Percentiles rank a stretch among this genome's conserved stretches.
phyloP scores from a whole-genome alignment of 2,888 invertebrate species.

The Acronicta alni region DNA sequence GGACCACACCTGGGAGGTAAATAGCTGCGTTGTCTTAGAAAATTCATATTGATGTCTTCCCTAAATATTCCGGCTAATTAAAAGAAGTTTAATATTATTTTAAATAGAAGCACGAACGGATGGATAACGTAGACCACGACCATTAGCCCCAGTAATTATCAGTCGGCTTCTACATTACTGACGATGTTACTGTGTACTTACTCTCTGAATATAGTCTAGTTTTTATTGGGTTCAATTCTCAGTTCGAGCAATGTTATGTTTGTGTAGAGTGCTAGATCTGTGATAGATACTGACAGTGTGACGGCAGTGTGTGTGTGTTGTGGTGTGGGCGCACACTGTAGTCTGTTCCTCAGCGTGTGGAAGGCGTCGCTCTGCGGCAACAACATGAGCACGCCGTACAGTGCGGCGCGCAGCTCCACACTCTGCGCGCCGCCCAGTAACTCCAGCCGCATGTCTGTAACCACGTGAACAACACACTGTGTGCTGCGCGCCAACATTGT shows the following conservation, averaged over 20 bases:
- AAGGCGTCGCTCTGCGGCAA: constrained; percentile 99
- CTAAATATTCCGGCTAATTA: no score
- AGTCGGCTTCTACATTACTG: no score
- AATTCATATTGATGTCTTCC: not conserved
- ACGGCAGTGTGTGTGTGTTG: constrained; percentile 85
- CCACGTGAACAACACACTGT: constrained; percentile 14
- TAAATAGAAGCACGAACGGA: no score
- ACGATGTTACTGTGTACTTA: no score
- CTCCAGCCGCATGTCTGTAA: constrained; percentile 96
- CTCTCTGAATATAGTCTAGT: no score
- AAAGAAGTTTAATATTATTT: no score
- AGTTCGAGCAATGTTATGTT: no score
- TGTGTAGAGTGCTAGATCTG: no score
- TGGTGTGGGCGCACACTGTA: constrained; percentile 88
- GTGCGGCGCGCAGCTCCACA: constrained; percentile 94
- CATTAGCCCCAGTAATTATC: no score
- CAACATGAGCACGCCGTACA: constrained; percentile 99
- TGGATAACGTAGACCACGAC: no score
- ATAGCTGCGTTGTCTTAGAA: not conserved
- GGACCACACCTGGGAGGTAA: not conserved
- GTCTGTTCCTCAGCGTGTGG: constrained; percentile 93
- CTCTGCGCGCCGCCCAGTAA: constrained; percentile 93
- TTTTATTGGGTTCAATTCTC: no score
- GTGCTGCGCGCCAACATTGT: no score
- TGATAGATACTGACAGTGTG: not conserved